Percentiles rank a stretch among this genome's conserved stretches.
These are phyloP conservation scores for Dromococcyx pavoninus DNA, from an alignment of 2,797 vertebrate species.

Conservation along the genomic window DNA sequence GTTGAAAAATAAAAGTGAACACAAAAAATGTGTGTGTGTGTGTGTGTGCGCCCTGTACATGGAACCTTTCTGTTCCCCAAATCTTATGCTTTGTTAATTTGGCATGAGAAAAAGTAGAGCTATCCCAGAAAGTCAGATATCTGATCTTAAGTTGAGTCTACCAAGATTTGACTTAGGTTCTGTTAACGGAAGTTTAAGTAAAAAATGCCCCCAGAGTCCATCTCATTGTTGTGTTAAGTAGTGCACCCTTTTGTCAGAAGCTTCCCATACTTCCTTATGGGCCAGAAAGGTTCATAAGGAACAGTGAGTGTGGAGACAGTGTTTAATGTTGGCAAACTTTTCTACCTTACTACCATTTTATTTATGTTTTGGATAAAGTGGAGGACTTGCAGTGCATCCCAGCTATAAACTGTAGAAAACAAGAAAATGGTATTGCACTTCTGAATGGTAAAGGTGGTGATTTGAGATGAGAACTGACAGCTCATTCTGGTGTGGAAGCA, in stretches of 20 bases:
- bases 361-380: not conserved
- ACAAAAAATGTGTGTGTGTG: rapidly evolving
- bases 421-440: not conserved
- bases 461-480: not conserved
- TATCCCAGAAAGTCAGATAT: rapidly evolving
- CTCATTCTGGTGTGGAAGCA: not conserved
- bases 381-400: not conserved
- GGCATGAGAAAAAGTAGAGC: not conserved
- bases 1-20: rapidly evolving
- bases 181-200: not conserved
- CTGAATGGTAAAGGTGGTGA: not conserved
- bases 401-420: not conserved
- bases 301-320: not conserved
- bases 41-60: rapidly evolving
- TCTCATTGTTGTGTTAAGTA: not conserved
- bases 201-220: not conserved
- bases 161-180: rapidly evolving
- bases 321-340: not conserved
- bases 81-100: rapidly evolving
- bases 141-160: no score
- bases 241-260: not conserved
- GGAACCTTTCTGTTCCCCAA: not conserved
- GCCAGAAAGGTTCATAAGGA: not conserved
- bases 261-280: not conserved
- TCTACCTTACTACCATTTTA: not conserved